Evolutionary conservation across 2,888 invertebrate species (phyloP), one percentile per base, ranked within the genome.

Genomic region (Agrypnus murinus): DNA sequence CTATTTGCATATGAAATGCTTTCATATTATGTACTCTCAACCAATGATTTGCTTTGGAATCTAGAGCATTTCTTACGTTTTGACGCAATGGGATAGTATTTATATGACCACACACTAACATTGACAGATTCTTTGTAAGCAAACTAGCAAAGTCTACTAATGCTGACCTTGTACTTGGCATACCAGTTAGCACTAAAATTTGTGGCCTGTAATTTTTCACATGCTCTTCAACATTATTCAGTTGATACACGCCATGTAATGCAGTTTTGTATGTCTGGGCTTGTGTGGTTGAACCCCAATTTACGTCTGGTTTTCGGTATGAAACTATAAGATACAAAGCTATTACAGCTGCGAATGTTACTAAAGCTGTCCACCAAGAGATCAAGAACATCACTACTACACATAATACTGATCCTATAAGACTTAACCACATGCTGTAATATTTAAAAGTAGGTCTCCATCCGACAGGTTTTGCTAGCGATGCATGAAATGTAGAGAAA

Each of bases 261-360:
- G 99, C 98, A 72, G 92, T 94, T 82, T 95, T 96, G 86, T 99
- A 99, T 0, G 94, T 95, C 86, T 99, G 98, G 6, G 98, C 98
- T 84, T 98, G 98, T 0, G 97, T 97, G 1, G 97, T 97, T 0
- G 98, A 97, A 2, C 99, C 99, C 99, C 99, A 99, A 86, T 99
- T 99, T 1, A 98, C 98, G 83, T 98, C 96, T 79, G 99, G 99
- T 86, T 98, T 98, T 80, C 96, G 90, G 81, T 97, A 95, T 4
- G 95, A 92, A 3, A 99, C 95, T 77, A 97, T 94, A 77, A 98
- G 89, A 86, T 98, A 99, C 63, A 99, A 87, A 2, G 93, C 92
- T 74, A 96, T 86, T 63, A 97, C 92, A 64, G 89, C 91, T 38
- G 90, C 91, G 81, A 98, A 91, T 3, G 98, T 98, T 75, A 97